Percentiles rank a stretch among this genome's conserved stretches.
These are phyloP conservation scores for Triplophysa bombifrons DNA, from an alignment of 2,797 vertebrate species.

Conservation along the genomic window DNA sequence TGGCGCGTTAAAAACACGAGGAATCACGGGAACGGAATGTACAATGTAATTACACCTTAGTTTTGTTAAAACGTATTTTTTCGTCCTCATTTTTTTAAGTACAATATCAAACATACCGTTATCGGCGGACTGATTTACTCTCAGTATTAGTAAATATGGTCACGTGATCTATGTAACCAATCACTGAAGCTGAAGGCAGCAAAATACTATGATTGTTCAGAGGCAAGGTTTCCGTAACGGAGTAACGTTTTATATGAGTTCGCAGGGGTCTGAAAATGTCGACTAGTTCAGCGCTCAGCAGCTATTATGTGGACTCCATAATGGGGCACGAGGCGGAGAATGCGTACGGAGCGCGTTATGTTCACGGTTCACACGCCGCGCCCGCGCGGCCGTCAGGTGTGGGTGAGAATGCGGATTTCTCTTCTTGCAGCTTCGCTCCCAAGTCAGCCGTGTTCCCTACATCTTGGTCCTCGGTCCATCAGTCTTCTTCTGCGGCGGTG, in stretches of 20 bases:
- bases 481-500: slow-evolving; percentile 82
- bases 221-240: slow-evolving; percentile 93
- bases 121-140: slow-evolving; percentile 97
- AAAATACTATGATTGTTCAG: slow-evolving; percentile 97
- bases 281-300: slow-evolving; percentile 92
- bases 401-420: slow-evolving; percentile 87
- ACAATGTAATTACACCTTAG: slow-evolving; percentile 3
- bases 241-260: slow-evolving; percentile 92
- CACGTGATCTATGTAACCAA: slow-evolving; percentile 99
- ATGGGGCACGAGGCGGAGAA: slow-evolving; percentile 95
- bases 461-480: slow-evolving; percentile 91
- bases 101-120: slow-evolving; percentile 69
- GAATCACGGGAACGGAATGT: not conserved
- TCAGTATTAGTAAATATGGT: slow-evolving; percentile 99
- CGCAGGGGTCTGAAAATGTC: slow-evolving; percentile 93
- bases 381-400: slow-evolving; percentile 93
- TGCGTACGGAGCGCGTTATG: slow-evolving; percentile 88
- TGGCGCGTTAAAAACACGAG: slow-evolving; percentile 45
- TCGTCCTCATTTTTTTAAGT: slow-evolving; percentile 56
- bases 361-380: slow-evolving; percentile 84
- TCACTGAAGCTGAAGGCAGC: slow-evolving; percentile 93
- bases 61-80: not conserved
- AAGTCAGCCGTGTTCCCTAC: slow-evolving; percentile 91
- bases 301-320: slow-evolving; percentile 97
- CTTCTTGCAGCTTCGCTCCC: slow-evolving; percentile 95